Percentiles rank a stretch among this genome's conserved stretches.
Conservation (phyloP, 1,140 invertebrate species). For the Chelonus insularis region DNA sequence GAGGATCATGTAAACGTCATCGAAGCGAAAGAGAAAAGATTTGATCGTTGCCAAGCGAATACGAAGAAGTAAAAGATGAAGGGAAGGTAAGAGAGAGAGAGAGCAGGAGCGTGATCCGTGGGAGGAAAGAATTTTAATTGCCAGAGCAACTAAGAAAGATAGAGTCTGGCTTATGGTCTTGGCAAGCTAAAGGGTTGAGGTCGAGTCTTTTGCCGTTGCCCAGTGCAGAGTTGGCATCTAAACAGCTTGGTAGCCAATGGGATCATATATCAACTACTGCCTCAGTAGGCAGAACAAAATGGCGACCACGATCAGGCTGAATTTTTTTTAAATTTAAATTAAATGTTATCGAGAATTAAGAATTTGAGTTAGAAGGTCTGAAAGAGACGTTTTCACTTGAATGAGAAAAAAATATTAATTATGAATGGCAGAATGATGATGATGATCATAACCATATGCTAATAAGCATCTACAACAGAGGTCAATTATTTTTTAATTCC, state of each 20-base stretch:
- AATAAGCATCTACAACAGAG: too few species aligned
- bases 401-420: too few species aligned
- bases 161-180: constrained; percentile 41
- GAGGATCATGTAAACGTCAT: constrained; percentile 42
- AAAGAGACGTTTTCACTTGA: too few species aligned
- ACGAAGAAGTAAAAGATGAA: background rate
- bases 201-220: constrained; percentile 40
- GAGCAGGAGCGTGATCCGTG: constrained; percentile 40
- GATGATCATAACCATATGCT: too few species aligned
- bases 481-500: too few species aligned
- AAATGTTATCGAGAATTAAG: too few species aligned
- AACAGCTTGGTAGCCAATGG: constrained; percentile 57
- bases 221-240: constrained; percentile 49
- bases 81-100: constrained; percentile 24
- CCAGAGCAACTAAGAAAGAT: constrained; percentile 40
- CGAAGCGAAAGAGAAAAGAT: constrained; percentile 23
- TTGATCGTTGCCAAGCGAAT: constrained; percentile 38
- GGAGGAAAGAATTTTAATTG: constrained; percentile 59
- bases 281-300: constrained; percentile 54
- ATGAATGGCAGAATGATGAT: too few species aligned
- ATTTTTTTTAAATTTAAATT: too few species aligned
- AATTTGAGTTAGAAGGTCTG: too few species aligned
- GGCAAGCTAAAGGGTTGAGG: constrained; percentile 47
- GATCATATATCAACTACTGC: constrained; percentile 59
- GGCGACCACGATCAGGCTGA: constrained; percentile 34